Evolutionary conservation across 2,797 vertebrate genomes (phyloP).

Genomic region (Crax fasciolata): DNA sequence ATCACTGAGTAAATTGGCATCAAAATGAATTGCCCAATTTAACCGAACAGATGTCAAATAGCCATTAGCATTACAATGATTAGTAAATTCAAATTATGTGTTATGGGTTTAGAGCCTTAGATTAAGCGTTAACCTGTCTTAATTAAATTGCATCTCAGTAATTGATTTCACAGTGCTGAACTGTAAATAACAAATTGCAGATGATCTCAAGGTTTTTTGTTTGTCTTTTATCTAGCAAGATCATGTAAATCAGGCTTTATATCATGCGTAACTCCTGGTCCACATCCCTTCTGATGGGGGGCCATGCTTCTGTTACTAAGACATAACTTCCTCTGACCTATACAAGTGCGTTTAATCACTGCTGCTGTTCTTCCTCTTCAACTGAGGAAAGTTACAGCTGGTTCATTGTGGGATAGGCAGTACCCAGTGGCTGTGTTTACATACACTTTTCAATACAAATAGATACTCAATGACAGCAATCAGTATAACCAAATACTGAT

Average conservation of each 20-base stretch:
- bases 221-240: not conserved
- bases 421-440: rapidly evolving
- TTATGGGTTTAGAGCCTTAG: constrained; percentile 61
- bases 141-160: constrained; percentile 70
- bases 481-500: not conserved
- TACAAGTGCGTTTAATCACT: rapidly evolving
- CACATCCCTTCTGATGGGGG: not conserved
- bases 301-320: not conserved
- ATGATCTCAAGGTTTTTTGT: not conserved
- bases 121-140: constrained; percentile 73
- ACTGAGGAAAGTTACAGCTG: not conserved
- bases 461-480: not conserved
- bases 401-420: rapidly evolving
- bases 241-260: not conserved
- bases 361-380: not conserved
- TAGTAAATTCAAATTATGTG: constrained; percentile 55
- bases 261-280: rapidly evolving
- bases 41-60: constrained; percentile 66
- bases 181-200: constrained; percentile 68
- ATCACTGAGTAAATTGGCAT: not conserved
- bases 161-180: constrained; percentile 67
- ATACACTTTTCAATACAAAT: rapidly evolving
- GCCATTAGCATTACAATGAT: constrained; percentile 63
- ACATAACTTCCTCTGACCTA: not conserved
- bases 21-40: not conserved